A percentile compares a stretch with the other conserved stretches of the same genome.
These are phyloP conservation scores for Syrphus vitripennis DNA, from an alignment of 2,888 invertebrate genomes.

Conservation along the genomic window DNA sequence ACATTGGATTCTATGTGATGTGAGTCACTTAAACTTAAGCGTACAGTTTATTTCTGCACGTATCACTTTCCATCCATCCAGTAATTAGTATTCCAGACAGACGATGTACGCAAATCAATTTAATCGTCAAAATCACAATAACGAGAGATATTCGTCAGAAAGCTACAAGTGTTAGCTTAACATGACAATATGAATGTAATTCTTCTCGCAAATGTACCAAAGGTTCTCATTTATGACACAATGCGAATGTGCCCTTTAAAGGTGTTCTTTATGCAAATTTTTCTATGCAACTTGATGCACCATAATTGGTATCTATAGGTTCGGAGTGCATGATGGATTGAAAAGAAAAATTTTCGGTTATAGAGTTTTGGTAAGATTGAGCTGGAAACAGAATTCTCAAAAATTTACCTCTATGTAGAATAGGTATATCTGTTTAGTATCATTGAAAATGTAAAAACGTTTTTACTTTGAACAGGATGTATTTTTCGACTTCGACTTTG, in stretches of 20 bases:
- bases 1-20: not conserved
- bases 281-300: not conserved
- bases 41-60: slow-evolving; percentile 53
- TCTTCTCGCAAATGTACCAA: not conserved
- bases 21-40: slow-evolving; percentile 39
- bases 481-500: not conserved
- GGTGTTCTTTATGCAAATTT: slow-evolving; percentile 57
- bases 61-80: slow-evolving; percentile 58
- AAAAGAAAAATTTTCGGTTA: slow-evolving; percentile 3
- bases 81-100: slow-evolving; percentile 59
- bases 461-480: slow-evolving; percentile 13
- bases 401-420: no score
- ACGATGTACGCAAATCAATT: slow-evolving; percentile 53
- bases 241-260: not conserved
- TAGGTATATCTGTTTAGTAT: not conserved
- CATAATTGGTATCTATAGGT: not conserved
- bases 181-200: slow-evolving; percentile 9
- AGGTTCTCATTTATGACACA: slow-evolving; percentile 2
- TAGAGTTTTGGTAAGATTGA: slow-evolving; percentile 31
- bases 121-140: slow-evolving; percentile 64
- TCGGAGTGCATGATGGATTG: not conserved
- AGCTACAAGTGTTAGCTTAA: slow-evolving; percentile 57
- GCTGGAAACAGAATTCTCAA: not conserved
- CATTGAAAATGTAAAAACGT: slow-evolving; percentile 50
- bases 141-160: slow-evolving; percentile 58